Evolutionary conservation across 1,140 invertebrate species (phyloP).

Genomic region (Piezodorus guildinii): DNA sequence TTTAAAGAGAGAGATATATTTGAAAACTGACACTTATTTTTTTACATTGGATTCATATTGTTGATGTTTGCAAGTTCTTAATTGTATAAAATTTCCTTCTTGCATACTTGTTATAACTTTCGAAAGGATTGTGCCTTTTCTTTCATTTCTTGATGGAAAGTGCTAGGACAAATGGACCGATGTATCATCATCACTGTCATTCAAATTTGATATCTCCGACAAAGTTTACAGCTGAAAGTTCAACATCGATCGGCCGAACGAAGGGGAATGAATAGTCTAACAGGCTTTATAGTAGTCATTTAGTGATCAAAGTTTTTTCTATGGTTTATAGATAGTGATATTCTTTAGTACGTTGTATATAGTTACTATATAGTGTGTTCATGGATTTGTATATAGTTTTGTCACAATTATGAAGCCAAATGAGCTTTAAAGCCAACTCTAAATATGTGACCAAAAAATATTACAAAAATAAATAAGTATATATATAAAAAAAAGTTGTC

Average conservation of each 20-base stretch:
- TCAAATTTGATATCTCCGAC: neutral
- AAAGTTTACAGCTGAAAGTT: neutral
- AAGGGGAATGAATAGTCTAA: neutral
- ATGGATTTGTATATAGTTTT: constrained; percentile 8
- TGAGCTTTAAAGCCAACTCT: constrained; percentile 6
- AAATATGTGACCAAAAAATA: neutral
- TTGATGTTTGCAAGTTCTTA: neutral
- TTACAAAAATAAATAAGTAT: too few species aligned
- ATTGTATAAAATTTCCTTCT: neutral
- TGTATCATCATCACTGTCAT: too few species aligned
- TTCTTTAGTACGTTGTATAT: constrained; percentile 8
- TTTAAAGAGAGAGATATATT: neutral
- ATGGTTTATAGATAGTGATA: constrained; percentile 11
- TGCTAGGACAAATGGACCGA: neutral
- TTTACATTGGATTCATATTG: neutral
- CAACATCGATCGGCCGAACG: neutral
- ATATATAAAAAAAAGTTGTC: neutral
- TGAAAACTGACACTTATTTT: neutral
- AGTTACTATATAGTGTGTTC: constrained; percentile 10
- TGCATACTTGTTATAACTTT: neutral
- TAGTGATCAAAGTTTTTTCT: neutral
- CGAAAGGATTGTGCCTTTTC: neutral
- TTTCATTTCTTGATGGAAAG: neutral
- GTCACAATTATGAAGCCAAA: constrained; percentile 5
- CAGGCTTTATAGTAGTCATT: constrained; percentile 9